Conservation (phyloP, 1,140 invertebrate genomes). For the Leptinotarsa undecemlineata region DNA sequence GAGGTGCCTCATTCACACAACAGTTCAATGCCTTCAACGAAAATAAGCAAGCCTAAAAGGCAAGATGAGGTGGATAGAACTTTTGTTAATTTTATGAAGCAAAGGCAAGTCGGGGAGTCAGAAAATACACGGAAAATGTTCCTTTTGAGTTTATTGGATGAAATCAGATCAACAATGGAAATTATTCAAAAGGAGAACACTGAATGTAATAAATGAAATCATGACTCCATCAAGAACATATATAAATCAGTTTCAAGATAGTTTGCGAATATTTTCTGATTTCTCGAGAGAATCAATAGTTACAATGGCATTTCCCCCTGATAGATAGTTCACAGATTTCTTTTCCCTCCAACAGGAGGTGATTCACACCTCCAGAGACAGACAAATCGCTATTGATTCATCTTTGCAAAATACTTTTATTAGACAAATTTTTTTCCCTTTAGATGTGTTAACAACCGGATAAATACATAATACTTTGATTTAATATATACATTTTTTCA, state of each 20-base stretch:
- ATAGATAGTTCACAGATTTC: constrained; percentile 6
- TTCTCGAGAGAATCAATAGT: constrained; percentile 4
- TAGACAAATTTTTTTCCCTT: background rate
- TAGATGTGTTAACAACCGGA: background rate
- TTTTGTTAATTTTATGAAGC: constrained; percentile 7
- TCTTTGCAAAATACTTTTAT: constrained; percentile 17
- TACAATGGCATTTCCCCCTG: background rate
- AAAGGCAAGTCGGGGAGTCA: background rate
- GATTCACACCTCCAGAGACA: background rate
- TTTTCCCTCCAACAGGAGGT: constrained; percentile 9
- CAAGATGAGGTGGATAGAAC: background rate
- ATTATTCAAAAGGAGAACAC: constrained; percentile 18
- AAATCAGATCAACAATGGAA: constrained; percentile 4
- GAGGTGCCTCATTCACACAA: constrained; percentile 13
- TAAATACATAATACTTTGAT: background rate
- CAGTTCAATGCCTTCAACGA: constrained; percentile 1
- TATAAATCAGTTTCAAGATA: constrained; percentile 19
- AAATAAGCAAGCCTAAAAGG: constrained; percentile 1
- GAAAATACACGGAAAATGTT: constrained; percentile 1
- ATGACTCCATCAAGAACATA: constrained; percentile 4
- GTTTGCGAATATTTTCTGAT: background rate
- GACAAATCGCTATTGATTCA: constrained; percentile 4
- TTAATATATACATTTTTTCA: constrained; percentile 16
- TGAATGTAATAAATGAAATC: constrained; percentile 10
- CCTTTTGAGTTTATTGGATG: constrained; percentile 10